Conservation (phyloP, 2,113 vertebrate species). For the Hepsetus odoe region DNA sequence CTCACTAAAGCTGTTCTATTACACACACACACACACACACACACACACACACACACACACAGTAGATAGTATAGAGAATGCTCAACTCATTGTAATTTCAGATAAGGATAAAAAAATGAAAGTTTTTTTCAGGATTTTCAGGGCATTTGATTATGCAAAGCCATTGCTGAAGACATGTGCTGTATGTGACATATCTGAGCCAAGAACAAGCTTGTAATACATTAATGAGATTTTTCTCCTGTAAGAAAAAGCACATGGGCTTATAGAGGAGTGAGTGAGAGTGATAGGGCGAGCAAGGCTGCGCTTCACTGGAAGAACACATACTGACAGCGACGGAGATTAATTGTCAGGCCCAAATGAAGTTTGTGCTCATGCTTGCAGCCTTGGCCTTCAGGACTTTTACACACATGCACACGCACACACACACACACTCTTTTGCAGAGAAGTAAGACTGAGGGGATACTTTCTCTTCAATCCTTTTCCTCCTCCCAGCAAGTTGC, state of each 20-base stretch:
- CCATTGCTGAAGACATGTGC: constrained; percentile 12
- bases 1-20: too few relatives aligned
- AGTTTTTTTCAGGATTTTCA: not conserved
- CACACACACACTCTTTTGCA: not conserved
- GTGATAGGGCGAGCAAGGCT: not conserved
- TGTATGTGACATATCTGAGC: constrained; percentile 17
- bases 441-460: not conserved
- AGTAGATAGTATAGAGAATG: not conserved
- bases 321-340: constrained; percentile 58
- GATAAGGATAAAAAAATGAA: not conserved
- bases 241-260: constrained; percentile 24
- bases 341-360: constrained; percentile 73
- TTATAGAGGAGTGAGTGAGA: not conserved
- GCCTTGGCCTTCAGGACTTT: not conserved
- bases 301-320: not conserved
- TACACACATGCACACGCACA: constrained; percentile 1
- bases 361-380: constrained; percentile 41
- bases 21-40: too few relatives aligned
- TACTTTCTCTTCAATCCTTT: not conserved
- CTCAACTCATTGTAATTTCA: constrained; percentile 6
- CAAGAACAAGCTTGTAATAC: constrained; percentile 19
- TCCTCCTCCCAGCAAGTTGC: not conserved
- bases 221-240: constrained; percentile 43
- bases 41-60: not conserved
- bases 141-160: constrained; percentile 32